Evolutionary conservation across 2,113 vertebrate genomes (phyloP), one percentile per base, ranked within the genome.

Genomic region (Trachemys scripta): DNA sequence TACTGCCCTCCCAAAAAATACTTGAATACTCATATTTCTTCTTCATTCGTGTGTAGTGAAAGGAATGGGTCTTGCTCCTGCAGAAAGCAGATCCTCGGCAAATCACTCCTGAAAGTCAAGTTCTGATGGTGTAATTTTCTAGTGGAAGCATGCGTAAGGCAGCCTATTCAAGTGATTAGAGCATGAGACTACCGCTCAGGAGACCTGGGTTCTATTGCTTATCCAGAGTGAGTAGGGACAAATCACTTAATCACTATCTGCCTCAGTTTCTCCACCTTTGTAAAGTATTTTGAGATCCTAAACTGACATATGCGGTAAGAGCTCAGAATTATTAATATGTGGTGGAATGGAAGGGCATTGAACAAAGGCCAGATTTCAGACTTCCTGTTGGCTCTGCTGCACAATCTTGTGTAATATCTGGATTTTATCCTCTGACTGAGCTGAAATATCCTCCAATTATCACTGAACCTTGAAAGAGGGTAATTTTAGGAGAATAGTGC

Each of bases 211-310:
- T 89, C 80, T 56, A 51, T 51, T 88, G 82, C 14, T 89, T 49
- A 49, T 69, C 27, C 45, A 84, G 89, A 54, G 57, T 47, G n/a
- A 84, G 49, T 27, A 25, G 75, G 75, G 50, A 17, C 22, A 69
- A 93, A 49, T 56, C 53, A 82, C 35, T 56, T 51, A 80, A 57
- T 57, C 8, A 29, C 59, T 84, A 49, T 45, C 6, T 53, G 62
- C 62, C 62, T 19, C 62, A 69, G 35, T 69, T n/a, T 69, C 13
- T n/a, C 35, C 62, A 69, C 35, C 29, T 92, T 79, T 62, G 59
- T 79, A 72, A 91, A 89, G 38, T 92, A 38, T 8, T 94, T 54
- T 82, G 54, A 92, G 89, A 87, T 24, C 3, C 27, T 47, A 93
- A 59, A 49, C 1, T 85, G 49, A 90, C 90, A 80, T 17, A 25